phyloP scores from a whole-genome alignment of 2,888 invertebrate genomes.

The Miltochrista miniata region DNA sequence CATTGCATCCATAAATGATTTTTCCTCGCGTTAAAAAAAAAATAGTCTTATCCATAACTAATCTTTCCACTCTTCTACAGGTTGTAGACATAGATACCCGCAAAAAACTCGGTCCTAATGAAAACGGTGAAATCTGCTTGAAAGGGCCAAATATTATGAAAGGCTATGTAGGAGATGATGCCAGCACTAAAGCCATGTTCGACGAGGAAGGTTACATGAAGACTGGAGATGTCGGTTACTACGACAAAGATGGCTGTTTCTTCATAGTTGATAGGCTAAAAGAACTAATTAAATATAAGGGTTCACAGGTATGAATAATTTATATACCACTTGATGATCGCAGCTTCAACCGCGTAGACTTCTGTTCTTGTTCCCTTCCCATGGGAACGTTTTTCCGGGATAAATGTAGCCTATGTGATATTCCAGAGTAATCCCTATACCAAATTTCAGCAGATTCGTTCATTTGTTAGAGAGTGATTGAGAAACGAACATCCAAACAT shows the following conservation, averaged over 20 bases:
- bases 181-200: constrained; percentile 48
- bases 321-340: not conserved
- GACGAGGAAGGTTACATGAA: constrained; percentile 64
- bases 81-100: constrained; percentile 63
- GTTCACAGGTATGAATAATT: constrained; percentile 72
- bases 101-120: constrained; percentile 47
- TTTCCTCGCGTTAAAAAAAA: no score
- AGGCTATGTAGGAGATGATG: constrained; percentile 54
- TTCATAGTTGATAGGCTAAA: constrained; percentile 66
- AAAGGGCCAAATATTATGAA: constrained; percentile 61
- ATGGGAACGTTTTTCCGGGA: no score
- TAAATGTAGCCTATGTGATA: no score
- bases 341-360: no score
- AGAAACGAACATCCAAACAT: no score
- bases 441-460: no score
- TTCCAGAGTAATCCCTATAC: no score
- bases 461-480: no score
- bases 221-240: constrained; percentile 69
- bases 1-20: no score
- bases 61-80: constrained; percentile 36
- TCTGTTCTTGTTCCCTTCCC: no score
- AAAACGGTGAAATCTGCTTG: constrained; percentile 60
- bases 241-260: constrained; percentile 64
- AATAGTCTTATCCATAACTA: not conserved
- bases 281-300: constrained; percentile 70